phyloP scores from a whole-genome alignment of 2,797 vertebrate genomes.

The Argentina silus region DNA sequence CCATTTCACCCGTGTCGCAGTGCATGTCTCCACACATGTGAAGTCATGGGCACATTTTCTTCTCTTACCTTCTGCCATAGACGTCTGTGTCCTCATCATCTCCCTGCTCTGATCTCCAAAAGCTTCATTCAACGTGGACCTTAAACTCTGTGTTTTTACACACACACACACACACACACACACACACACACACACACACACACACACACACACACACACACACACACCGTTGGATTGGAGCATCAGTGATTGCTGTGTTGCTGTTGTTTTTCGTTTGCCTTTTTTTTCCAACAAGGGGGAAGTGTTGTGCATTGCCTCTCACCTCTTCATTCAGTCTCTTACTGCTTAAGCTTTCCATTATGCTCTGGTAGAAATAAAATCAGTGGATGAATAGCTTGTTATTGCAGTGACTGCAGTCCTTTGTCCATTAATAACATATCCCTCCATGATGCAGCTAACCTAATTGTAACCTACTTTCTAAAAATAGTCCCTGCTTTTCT shows the following conservation, averaged over 20 bases:
- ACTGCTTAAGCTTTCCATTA: constrained; percentile 48
- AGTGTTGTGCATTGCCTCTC: constrained; percentile 27
- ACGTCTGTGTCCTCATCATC: constrained; percentile 52
- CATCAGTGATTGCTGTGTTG: constrained; percentile 30
- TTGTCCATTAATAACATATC: constrained; percentile 20
- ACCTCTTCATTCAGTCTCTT: constrained; percentile 12
- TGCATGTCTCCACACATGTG: constrained; percentile 34
- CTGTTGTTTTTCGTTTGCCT: constrained; percentile 35
- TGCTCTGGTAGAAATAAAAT: constrained; percentile 28
- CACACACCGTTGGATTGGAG: constrained; percentile 22
- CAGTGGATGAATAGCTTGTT: constrained; percentile 36
- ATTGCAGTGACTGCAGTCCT: constrained; percentile 46
- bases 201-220: background rate
- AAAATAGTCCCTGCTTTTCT: constrained; percentile 25
- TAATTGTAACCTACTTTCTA: constrained; percentile 61
- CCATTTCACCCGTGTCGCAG: constrained; percentile 46
- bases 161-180: background rate
- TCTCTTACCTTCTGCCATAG: constrained; percentile 43
- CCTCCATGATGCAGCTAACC: constrained; percentile 6
- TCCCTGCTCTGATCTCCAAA: constrained; percentile 32
- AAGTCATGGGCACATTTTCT: constrained; percentile 37
- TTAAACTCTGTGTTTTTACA: constrained; percentile 8
- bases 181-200: background rate
- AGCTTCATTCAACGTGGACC: constrained; percentile 16
- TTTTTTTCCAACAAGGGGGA: constrained; percentile 28